Percentiles rank a stretch among this genome's conserved stretches.
phyloP scores from a whole-genome alignment of 2,888 invertebrate genomes.

The Trachelus tabidus region DNA sequence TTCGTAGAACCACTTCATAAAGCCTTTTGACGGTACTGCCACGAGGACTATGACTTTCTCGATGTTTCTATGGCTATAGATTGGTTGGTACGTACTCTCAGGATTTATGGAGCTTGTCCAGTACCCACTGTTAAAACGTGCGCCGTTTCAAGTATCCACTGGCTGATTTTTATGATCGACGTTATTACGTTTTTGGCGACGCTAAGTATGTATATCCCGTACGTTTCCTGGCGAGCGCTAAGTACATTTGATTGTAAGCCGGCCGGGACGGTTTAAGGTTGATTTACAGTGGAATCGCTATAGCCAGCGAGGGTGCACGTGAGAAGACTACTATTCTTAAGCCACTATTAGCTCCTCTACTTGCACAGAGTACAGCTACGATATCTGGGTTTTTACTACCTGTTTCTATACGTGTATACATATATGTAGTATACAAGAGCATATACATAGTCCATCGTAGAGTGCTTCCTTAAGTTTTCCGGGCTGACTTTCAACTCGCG shows the following conservation, averaged over 20 bases:
- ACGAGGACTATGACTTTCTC: background rate
- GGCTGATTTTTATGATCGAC: background rate
- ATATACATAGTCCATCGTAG: background rate
- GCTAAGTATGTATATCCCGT: background rate
- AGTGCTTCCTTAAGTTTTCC: slow-evolving; percentile 10
- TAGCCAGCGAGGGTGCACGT: slow-evolving; percentile 41
- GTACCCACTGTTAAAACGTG: background rate
- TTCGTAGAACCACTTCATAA: background rate
- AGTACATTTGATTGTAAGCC: slow-evolving; percentile 65
- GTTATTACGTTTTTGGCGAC: background rate
- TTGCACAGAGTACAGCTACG: background rate
- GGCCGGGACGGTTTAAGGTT: slow-evolving; percentile 56
- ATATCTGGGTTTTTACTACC: background rate
- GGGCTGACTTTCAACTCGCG: background rate
- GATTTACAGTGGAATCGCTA: slow-evolving; percentile 56
- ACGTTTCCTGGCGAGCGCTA: slow-evolving; percentile 34
- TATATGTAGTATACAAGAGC: background rate
- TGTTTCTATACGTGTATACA: background rate
- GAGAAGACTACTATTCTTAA: slow-evolving; percentile 53
- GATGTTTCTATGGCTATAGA: background rate
- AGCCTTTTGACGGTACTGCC: background rate
- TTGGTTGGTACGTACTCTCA: background rate
- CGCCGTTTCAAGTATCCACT: background rate
- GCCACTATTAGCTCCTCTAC: slow-evolving; percentile 34
- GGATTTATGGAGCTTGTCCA: background rate